These are phyloP conservation scores for Drosophila quinaria DNA, from an alignment of 2,888 invertebrate species.

Conservation along the genomic window DNA sequence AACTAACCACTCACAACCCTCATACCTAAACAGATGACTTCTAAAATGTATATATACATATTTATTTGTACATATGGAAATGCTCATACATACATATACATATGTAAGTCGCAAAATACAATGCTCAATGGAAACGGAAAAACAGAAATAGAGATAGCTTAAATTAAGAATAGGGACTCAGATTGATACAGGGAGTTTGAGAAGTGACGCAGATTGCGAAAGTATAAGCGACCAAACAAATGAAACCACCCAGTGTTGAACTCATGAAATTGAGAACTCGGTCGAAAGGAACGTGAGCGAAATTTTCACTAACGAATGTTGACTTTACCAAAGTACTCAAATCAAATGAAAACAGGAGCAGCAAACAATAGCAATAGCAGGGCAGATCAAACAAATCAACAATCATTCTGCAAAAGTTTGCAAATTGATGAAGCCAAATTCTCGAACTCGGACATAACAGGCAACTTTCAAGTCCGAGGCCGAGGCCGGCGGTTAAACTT, in stretches of 20 bases:
- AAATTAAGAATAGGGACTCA: conserved; percentile 1
- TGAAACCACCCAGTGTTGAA: conserved; percentile 39
- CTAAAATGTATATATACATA: neutral
- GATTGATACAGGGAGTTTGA: neutral
- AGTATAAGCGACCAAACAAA: conserved; percentile 60
- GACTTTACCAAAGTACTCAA: conserved; percentile 76
- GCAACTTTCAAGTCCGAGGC: conserved; percentile 14
- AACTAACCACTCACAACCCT: conserved; percentile 77
- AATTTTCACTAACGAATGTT: conserved; percentile 79
- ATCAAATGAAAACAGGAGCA: conserved; percentile 72
- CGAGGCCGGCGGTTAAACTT: conserved; percentile 14
- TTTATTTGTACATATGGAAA: neutral
- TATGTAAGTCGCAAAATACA: neutral
- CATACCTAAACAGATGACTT: conserved; percentile 10
- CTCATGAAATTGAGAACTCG: conserved; percentile 72
- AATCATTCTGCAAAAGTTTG: conserved; percentile 52
- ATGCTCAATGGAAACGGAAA: neutral
- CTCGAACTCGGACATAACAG: conserved; percentile 2
- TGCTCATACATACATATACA: neutral
- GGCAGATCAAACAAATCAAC: conserved; percentile 59
- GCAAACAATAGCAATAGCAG: conserved; percentile 31
- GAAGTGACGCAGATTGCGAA: conserved; percentile 20
- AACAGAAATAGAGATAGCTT: conserved; percentile 2
- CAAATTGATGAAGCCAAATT: conserved; percentile 42
- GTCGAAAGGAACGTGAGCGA: conserved; percentile 72